A percentile compares a stretch with the other conserved stretches of the same genome.
phyloP scores from a whole-genome alignment of 2,113 vertebrate species.

The Hoplias malabaricus region DNA sequence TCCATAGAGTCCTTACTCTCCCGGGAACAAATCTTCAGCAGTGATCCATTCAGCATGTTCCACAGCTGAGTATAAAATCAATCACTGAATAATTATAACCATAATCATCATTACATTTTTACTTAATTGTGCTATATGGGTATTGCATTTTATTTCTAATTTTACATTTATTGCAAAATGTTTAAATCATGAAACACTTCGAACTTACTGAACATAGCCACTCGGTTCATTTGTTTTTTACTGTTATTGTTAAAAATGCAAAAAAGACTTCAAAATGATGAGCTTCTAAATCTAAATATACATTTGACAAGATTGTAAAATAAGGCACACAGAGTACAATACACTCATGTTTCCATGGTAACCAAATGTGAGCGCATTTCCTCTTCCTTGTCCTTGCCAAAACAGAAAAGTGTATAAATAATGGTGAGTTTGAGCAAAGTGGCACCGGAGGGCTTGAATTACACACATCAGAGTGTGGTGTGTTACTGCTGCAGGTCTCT shows the following conservation, averaged over 20 bases:
- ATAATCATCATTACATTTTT: not conserved
- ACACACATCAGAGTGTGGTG: conserved; percentile 3
- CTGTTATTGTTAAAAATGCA: not conserved
- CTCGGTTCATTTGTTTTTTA: not conserved
- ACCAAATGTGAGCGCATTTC: conserved; percentile 31
- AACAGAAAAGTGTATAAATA: conserved; percentile 41
- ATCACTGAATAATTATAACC: not conserved
- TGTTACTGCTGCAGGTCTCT: not conserved
- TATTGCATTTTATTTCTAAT: no score
- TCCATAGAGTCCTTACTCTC: conserved; percentile 79
- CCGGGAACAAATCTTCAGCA: conserved; percentile 81
- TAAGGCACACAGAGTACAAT: conserved; percentile 46
- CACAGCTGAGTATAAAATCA: conserved; percentile 79
- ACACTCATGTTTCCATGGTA: conserved; percentile 64
- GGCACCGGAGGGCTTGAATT: conserved; percentile 54
- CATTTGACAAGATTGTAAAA: not conserved
- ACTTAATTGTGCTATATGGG: not conserved
- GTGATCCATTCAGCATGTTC: conserved; percentile 73
- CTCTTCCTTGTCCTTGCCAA: conserved; percentile 12
- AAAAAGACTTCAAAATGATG: not conserved
- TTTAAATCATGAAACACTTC: not conserved
- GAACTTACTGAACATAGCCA: not conserved
- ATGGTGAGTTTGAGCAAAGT: conserved; percentile 45
- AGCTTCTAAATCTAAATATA: not conserved
- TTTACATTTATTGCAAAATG: not conserved